phyloP scores from a whole-genome alignment of 1,140 invertebrate genomes.

The Drosophila leontia region DNA sequence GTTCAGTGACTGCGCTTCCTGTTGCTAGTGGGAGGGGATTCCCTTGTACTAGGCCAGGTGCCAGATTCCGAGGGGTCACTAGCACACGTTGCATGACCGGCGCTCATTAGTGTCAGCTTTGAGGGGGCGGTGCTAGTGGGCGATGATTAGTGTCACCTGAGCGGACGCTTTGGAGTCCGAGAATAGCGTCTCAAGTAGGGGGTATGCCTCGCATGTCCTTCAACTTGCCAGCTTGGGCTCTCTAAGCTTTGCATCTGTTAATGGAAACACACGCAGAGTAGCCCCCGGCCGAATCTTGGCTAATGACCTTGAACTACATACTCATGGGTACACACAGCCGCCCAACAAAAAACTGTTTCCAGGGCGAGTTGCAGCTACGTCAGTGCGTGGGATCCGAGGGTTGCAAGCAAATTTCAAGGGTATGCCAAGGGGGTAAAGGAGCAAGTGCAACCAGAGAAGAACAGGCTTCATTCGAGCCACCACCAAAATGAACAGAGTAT shows the following conservation, averaged over 20 bases:
- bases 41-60: conserved; percentile 22
- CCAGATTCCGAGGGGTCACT: conserved; percentile 39
- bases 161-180: conserved; percentile 36
- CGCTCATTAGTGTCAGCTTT: conserved; percentile 46
- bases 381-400: conserved; percentile 47
- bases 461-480: not conserved
- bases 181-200: conserved; percentile 44
- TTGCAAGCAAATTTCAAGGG: conserved; percentile 29
- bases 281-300: conserved; percentile 12
- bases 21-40: conserved; percentile 38
- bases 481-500: not conserved
- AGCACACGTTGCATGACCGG: conserved; percentile 43
- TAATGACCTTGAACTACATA: conserved; percentile 65
- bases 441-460: conserved; percentile 8
- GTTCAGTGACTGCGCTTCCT: conserved; percentile 75
- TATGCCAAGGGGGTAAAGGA: not conserved
- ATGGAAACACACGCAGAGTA: not conserved
- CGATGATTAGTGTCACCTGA: conserved; percentile 44
- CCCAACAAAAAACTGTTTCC: conserved; percentile 31
- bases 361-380: conserved; percentile 54
- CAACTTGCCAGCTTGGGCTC: conserved; percentile 37
- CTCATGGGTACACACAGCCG: conserved; percentile 30
- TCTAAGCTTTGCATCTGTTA: conserved; percentile 5
- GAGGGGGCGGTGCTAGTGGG: not conserved
- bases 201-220: conserved; percentile 37